Percentiles rank a stretch among this genome's conserved stretches.
These are phyloP conservation scores for Alloplasta piceator DNA, from an alignment of 2,888 invertebrate species.

Conservation along the genomic window DNA sequence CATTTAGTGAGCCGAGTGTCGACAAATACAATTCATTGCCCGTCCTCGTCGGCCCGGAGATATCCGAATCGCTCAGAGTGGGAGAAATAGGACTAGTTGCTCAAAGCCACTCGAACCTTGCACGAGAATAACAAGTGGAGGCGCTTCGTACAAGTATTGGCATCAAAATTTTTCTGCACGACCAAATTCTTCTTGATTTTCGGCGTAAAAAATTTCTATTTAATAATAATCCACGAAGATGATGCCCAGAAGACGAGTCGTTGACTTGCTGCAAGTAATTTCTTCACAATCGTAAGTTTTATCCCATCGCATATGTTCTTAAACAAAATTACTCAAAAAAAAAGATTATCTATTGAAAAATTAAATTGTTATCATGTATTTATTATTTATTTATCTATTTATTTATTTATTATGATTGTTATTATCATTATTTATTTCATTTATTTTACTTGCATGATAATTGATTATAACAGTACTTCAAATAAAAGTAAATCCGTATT, in stretches of 20 bases:
- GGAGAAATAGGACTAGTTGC: slow-evolving; percentile 46
- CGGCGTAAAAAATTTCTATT: neutral
- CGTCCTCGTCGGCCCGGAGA: slow-evolving; percentile 57
- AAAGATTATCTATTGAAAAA: neutral
- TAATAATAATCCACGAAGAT: slow-evolving; percentile 73
- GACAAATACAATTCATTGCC: slow-evolving; percentile 51
- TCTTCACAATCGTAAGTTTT: slow-evolving; percentile 88
- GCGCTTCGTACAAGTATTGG: slow-evolving; percentile 29
- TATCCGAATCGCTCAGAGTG: slow-evolving; percentile 32
- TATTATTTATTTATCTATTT: neutral
- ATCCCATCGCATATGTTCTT: slow-evolving; percentile 48
- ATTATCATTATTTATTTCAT: too few species aligned
- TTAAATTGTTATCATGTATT: neutral
- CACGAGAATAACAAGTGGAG: slow-evolving; percentile 27
- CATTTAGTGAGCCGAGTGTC: slow-evolving; percentile 45
- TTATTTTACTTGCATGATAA: neutral
- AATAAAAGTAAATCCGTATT: too few species aligned
- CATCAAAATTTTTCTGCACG: slow-evolving; percentile 11
- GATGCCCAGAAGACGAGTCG: slow-evolving; percentile 85
- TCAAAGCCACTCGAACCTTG: slow-evolving; percentile 35
- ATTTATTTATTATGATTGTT: neutral
- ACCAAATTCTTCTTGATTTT: slow-evolving; percentile 1
- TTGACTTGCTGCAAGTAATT: slow-evolving; percentile 88
- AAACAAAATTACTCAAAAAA: neutral
- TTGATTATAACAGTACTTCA: too few species aligned